Evolutionary conservation across 2,113 vertebrate genomes (phyloP).

Genomic region (Ictalurus furcatus): DNA sequence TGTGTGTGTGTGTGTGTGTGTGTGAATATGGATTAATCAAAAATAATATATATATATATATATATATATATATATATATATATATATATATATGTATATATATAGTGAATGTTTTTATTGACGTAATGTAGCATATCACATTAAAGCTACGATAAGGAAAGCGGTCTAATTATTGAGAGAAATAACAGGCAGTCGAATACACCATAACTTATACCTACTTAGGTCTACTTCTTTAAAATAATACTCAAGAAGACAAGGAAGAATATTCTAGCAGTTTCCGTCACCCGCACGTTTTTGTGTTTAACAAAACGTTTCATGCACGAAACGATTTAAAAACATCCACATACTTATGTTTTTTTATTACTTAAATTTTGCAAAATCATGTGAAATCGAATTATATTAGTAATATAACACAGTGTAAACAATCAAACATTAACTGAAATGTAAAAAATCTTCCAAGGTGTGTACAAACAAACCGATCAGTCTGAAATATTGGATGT

Average conservation of each 20-base stretch:
- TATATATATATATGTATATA: no score
- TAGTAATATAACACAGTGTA: background rate
- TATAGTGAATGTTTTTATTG: background rate
- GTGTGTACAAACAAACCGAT: background rate
- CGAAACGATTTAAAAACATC: background rate
- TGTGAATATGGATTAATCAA: background rate
- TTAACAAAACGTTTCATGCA: background rate
- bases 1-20: background rate
- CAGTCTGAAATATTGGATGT: background rate
- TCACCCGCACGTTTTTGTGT: background rate
- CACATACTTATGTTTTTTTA: background rate
- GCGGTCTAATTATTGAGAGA: background rate
- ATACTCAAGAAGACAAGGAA: background rate
- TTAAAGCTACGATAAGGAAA: background rate
- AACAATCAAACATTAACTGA: background rate
- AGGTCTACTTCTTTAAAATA: background rate
- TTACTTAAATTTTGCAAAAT: background rate
- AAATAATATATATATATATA: no score
- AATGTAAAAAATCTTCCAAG: background rate
- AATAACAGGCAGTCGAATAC: background rate
- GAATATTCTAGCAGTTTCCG: background rate
- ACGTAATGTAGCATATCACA: background rate
- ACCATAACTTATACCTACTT: background rate
- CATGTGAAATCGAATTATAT: background rate
- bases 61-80: background rate